Evolutionary conservation across 2,113 vertebrate species (phyloP).

Genomic region (Neolamprologus cancellatus): DNA sequence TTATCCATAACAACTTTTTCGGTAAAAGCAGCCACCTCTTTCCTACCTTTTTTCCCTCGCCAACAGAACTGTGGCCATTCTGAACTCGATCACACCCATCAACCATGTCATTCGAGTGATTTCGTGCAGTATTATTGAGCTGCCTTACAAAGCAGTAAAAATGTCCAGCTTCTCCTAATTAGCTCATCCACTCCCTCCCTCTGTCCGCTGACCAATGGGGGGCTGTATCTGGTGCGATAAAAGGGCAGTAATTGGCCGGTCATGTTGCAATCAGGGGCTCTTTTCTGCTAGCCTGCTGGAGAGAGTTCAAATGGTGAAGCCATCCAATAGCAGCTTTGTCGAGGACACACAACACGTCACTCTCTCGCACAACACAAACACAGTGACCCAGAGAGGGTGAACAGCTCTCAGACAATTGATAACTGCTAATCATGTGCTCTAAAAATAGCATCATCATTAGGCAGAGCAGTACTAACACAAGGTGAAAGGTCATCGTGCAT

Average conservation of each 20-base stretch:
- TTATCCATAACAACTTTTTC: not conserved
- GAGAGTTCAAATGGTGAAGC: not conserved
- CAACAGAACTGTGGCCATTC: not conserved
- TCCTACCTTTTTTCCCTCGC: not conserved
- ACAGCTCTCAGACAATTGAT: conserved; percentile 11
- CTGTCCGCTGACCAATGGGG: not conserved
- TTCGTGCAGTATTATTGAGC: not conserved
- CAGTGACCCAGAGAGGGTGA: not conserved
- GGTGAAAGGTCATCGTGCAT: conserved; percentile 6
- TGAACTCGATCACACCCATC: not conserved
- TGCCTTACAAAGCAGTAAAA: not conserved
- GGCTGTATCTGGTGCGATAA: not conserved
- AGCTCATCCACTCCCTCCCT: not conserved
- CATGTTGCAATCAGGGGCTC: conserved; percentile 41
- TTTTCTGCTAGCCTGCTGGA: conserved; percentile 13
- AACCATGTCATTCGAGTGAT: not conserved
- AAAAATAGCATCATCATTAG: conserved; percentile 37
- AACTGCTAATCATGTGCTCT: conserved; percentile 28
- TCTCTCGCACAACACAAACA: not conserved
- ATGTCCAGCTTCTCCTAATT: not conserved
- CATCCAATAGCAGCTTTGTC: not conserved
- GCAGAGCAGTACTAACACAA: not conserved
- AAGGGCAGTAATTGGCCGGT: conserved; percentile 44
- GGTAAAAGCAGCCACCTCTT: not conserved
- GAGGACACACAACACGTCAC: not conserved